These are phyloP conservation scores for Sinocyclocheilus anophthalmus DNA, from an alignment of 2,113 vertebrate species.

Conservation along the genomic window DNA sequence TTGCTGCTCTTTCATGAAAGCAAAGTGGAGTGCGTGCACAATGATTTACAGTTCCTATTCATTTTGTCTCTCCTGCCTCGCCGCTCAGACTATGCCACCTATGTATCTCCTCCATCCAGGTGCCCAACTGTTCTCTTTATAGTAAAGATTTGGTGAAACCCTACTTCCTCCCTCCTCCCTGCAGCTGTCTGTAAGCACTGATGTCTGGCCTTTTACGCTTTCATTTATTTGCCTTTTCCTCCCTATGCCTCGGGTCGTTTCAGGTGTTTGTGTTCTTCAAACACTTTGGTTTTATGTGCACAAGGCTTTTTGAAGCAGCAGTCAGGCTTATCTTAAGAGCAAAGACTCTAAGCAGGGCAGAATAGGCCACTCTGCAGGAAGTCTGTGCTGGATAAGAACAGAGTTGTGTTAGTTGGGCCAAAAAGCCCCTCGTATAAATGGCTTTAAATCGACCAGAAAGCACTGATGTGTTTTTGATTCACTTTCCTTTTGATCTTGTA, in stretches of 20 bases:
- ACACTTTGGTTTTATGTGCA: constrained; percentile 18
- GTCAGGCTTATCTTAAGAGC: constrained; percentile 29
- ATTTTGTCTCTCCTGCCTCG: constrained; percentile 55
- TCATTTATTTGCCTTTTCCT: constrained; percentile 50
- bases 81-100: not conserved
- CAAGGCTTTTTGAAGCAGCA: constrained; percentile 21
- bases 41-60: constrained; percentile 70
- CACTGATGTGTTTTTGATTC: constrained; percentile 28
- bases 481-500: not conserved
- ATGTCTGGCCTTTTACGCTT: constrained; percentile 27
- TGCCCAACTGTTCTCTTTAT: constrained; percentile 57
- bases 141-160: constrained; percentile 45
- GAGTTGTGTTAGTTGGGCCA: not conserved
- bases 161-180: not conserved
- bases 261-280: constrained; percentile 25
- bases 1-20: constrained; percentile 62
- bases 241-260: constrained; percentile 5
- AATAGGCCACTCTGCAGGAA: constrained; percentile 31
- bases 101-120: constrained; percentile 53
- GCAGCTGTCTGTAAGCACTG: constrained; percentile 11
- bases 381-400: constrained; percentile 4
- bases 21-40: constrained; percentile 52
- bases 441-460: constrained; percentile 17
- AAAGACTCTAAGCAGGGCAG: not conserved
- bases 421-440: constrained; percentile 21